These are phyloP conservation scores for Mesodorylaimus sp. DNA, from an alignment of 2,888 invertebrate species.

Conservation along the genomic window DNA sequence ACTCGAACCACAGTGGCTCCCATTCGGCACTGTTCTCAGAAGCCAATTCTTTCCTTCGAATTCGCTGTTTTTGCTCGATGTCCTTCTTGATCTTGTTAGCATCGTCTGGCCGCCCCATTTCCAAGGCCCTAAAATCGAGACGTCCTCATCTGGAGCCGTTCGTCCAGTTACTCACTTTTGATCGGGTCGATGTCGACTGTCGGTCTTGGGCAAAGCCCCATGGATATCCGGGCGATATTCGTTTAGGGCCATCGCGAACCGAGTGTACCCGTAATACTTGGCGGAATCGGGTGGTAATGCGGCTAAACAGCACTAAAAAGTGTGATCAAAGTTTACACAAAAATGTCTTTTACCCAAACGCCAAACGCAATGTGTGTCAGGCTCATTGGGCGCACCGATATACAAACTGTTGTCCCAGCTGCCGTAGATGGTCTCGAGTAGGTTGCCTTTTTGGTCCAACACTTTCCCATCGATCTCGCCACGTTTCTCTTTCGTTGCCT, in stretches of 20 bases:
- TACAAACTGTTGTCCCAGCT: too few relatives aligned
- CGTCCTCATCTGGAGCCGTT: too few relatives aligned
- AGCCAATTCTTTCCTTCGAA: not conserved
- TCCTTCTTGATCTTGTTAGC: slow-evolving; percentile 1
- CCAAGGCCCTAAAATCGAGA: slow-evolving; percentile 3
- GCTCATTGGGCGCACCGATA: too few relatives aligned
- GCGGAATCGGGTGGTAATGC: slow-evolving; percentile 63
- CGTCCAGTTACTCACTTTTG: slow-evolving; percentile 43
- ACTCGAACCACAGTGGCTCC: slow-evolving; percentile 6
- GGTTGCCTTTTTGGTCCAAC: too few relatives aligned
- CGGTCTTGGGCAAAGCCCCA: slow-evolving; percentile 49
- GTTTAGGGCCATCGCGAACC: slow-evolving; percentile 65
- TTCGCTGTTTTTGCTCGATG: slow-evolving; percentile 1
- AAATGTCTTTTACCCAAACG: too few relatives aligned
- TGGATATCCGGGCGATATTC: slow-evolving; percentile 48
- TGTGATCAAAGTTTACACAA: too few relatives aligned
- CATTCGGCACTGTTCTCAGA: not conserved
- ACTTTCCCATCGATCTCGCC: too few relatives aligned
- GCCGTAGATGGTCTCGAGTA: too few relatives aligned
- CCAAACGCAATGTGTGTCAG: too few relatives aligned
- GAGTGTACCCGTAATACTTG: slow-evolving; percentile 61
- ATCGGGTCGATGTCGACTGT: slow-evolving; percentile 58
- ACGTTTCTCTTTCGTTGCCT: too few relatives aligned
- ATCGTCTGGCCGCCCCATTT: not conserved
- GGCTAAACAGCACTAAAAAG: slow-evolving; percentile 37